Percentiles rank a stretch among this genome's conserved stretches.
Conservation (phyloP, 2,888 invertebrate genomes). For the Crepidodera aurea region DNA sequence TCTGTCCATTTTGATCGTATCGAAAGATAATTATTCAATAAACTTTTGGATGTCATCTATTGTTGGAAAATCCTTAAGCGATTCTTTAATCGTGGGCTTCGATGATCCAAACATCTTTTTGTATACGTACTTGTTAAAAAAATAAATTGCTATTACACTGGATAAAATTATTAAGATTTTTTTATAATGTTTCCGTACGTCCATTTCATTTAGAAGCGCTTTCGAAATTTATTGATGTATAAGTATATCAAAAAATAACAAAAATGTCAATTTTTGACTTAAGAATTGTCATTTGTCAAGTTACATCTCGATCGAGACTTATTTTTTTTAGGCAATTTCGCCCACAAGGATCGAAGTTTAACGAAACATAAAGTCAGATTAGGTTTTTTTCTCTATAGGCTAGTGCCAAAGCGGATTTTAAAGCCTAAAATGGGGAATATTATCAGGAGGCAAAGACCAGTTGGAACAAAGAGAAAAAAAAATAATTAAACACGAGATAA, state of each 20-base stretch:
- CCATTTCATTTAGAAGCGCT: constrained; percentile 36
- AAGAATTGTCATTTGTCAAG: background rate
- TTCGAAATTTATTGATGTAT: background rate
- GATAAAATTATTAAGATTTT: constrained; percentile 40
- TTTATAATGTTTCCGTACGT: constrained; percentile 39
- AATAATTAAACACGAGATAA: no score
- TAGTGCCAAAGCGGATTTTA: no score
- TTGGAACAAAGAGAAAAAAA: no score
- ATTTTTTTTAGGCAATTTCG: no score
- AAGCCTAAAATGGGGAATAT: no score
- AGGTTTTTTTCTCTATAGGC: no score
- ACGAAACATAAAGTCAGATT: no score
- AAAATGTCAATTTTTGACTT: constrained; percentile 9
- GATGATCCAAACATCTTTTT: constrained; percentile 32
- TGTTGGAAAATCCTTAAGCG: constrained; percentile 48
- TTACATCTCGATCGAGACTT: no score
- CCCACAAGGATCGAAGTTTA: no score
- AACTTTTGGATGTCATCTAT: constrained; percentile 52
- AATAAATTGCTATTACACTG: constrained; percentile 37
- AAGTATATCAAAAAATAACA: background rate
- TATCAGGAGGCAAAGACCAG: no score
- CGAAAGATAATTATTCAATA: constrained; percentile 52
- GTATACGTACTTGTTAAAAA: constrained; percentile 34
- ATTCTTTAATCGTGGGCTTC: constrained; percentile 38
- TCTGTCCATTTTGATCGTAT: constrained; percentile 46